These are phyloP conservation scores for Oryzias sinensis DNA, from an alignment of 2,797 vertebrate species.

Conservation along the genomic window DNA sequence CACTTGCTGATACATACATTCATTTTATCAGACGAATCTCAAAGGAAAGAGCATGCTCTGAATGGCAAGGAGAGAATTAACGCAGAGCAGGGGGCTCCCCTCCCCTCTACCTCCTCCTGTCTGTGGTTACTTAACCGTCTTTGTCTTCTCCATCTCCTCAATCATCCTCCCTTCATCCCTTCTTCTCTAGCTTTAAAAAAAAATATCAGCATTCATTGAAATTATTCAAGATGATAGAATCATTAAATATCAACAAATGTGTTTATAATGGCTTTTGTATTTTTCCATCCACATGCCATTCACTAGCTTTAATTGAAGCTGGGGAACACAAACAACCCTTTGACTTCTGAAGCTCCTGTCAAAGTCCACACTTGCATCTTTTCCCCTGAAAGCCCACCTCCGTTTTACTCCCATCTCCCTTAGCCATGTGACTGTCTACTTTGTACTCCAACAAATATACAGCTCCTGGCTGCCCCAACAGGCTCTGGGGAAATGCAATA, in stretches of 20 bases:
- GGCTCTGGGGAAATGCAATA: conserved; percentile 70
- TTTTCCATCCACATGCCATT: not conserved
- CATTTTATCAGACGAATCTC: conserved; percentile 73
- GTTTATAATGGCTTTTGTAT: too few relatives aligned
- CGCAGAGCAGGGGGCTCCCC: conserved; percentile 64
- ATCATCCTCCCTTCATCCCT: conserved; percentile 23
- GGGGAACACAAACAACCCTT: conserved; percentile 29
- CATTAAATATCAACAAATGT: conserved; percentile 11
- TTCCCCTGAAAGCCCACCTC: conserved; percentile 60
- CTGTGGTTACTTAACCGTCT: conserved; percentile 60
- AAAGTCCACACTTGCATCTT: conserved; percentile 59
- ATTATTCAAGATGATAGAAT: conserved; percentile 27
- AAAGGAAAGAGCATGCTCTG: conserved; percentile 72
- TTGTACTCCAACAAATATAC: conserved; percentile 73
- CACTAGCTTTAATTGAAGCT: conserved; percentile 15
- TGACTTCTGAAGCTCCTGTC: conserved; percentile 50
- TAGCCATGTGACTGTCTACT: conserved; percentile 59
- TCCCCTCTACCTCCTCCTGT: conserved; percentile 45
- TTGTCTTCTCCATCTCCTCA: conserved; percentile 54
- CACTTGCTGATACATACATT: conserved; percentile 43
- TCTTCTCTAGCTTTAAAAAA: conserved; percentile 34
- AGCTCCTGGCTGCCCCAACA: conserved; percentile 61
- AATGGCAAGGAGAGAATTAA: conserved; percentile 76
- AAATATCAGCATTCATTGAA: conserved; percentile 51
- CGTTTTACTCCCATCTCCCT: conserved; percentile 50